These are phyloP conservation scores for Eretmochelys imbricata DNA, from an alignment of 2,113 vertebrate genomes.

Conservation along the genomic window DNA sequence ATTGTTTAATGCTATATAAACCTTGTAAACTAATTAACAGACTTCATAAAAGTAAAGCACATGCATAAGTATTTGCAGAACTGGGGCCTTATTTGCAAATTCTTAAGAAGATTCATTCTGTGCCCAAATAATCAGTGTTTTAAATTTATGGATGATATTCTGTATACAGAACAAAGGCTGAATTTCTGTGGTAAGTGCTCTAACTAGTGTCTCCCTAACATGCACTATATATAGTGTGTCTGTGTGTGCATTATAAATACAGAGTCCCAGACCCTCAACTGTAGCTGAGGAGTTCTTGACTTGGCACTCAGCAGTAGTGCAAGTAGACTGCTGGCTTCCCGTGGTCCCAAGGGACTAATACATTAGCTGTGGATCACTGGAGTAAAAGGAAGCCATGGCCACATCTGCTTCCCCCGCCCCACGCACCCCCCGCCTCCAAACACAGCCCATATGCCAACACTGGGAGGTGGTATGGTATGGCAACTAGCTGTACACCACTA, in stretches of 20 bases:
- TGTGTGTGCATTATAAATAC: neutral
- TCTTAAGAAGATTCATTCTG: neutral
- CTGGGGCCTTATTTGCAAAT: neutral
- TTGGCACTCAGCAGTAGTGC: neutral
- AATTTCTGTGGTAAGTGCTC: neutral
- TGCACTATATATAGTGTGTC: neutral
- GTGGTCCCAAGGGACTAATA: neutral
- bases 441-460: rapidly evolving
- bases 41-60: neutral
- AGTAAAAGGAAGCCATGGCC: neutral
- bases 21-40: neutral
- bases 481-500: neutral
- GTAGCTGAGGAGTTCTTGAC: neutral
- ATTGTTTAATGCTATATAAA: neutral
- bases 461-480: neutral
- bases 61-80: neutral
- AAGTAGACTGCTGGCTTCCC: neutral
- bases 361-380: neutral
- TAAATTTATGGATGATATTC: neutral
- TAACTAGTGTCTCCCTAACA: neutral
- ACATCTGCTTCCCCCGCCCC: neutral
- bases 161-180: neutral
- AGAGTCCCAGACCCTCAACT: neutral
- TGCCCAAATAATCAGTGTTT: neutral
- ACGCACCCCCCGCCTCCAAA: neutral